Base-by-base conservation (phyloP, 2,888 invertebrate genomes). In the Tipula confusa region DNA sequence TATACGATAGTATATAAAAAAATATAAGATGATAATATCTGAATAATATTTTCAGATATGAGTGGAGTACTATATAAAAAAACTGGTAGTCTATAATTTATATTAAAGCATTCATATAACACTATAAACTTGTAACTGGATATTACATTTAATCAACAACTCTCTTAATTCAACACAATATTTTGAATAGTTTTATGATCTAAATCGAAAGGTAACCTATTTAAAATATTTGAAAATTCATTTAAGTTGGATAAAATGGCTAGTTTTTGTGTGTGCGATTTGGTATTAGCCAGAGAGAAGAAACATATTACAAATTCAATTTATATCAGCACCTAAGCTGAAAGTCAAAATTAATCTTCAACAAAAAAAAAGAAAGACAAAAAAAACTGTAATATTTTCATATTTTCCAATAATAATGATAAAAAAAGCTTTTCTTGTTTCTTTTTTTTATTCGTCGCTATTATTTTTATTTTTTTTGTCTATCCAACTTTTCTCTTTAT, bases 401-500 rank as follows among this genome's bases (percentile, higher is more conserved):
- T 64, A 64, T 64, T 64, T 64, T 64, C 64, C 64, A 64, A 64
- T 64, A 64, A 64, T 64, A 64, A 64, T 64, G 64, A 64, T 64
- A 64, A 64, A 64, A n/a, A 64, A 64, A 64, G 64, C 64, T 64
- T 64, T 64, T 24, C 64, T 64, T 64, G 24, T 64, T 43, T 15
- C 43, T n/a, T 43, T 15, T 43, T 64, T 64, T 64, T 64, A 24
- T 64, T 64, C 64, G 64, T 64, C 64, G 64, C 64, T 64, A 64
- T 64, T 64, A 64, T 64, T 43, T 43, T 43, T 43, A n/a, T 31
- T 43, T 43, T 43, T 36, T 43, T 64, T 64, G 64, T 80, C 80
- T 80, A 80, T 31, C 80, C 80, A 80, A 80, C 29, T 29, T 80
- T 80, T 80, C 80, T 29, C 31, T 80, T 80, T 80, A 80, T 80